phyloP scores from a whole-genome alignment of 2,113 vertebrate genomes.

The Rutilus rutilus region DNA sequence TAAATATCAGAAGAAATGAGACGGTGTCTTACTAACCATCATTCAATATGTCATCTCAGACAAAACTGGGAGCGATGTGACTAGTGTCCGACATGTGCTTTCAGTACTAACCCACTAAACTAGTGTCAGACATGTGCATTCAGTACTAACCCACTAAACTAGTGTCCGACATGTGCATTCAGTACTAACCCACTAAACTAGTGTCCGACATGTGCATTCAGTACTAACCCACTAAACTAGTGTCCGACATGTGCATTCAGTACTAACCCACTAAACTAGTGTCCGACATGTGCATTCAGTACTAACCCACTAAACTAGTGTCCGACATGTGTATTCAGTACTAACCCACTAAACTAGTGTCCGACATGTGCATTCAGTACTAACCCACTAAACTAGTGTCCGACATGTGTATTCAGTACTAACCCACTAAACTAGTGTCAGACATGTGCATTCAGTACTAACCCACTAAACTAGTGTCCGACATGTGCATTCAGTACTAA shows the following conservation, averaged over 20 bases:
- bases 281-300: not conserved
- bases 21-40: not conserved
- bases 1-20: no score
- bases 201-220: not conserved
- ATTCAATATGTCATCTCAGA: not conserved
- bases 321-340: not conserved
- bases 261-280: no score
- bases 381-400: not conserved
- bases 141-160: not conserved
- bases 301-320: not conserved
- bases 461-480: not conserved
- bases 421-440: not conserved
- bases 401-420: accelerated
- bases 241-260: not conserved
- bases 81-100: not conserved
- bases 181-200: not conserved
- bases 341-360: not conserved
- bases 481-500: no score
- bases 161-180: not conserved
- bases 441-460: not conserved
- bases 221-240: not conserved
- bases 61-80: not conserved
- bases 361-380: accelerated
- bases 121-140: not conserved
- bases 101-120: not conserved